Evolutionary conservation across 2,888 invertebrate species (phyloP).

Genomic region (Stenodera caucasica): DNA sequence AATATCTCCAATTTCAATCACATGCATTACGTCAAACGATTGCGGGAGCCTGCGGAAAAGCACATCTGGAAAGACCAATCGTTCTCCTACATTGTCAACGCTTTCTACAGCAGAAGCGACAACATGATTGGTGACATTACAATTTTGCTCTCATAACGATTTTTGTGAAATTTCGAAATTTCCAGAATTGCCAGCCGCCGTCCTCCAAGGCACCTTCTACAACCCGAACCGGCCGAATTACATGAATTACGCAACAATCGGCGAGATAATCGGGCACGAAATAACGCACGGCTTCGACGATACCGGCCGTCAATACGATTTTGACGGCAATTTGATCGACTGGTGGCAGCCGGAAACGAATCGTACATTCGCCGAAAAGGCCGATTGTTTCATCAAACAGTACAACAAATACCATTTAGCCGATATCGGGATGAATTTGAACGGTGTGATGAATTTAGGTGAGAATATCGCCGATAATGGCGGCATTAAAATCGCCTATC

Average conservation of each 20-base stretch:
- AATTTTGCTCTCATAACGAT: background rate
- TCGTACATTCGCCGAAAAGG: slow-evolving; percentile 72
- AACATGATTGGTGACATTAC: slow-evolving; percentile 61
- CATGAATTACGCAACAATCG: slow-evolving; percentile 84
- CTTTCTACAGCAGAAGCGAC: slow-evolving; percentile 59
- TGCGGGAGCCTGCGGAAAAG: slow-evolving; percentile 59
- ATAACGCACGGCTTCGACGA: slow-evolving; percentile 85
- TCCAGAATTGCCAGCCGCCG: slow-evolving; percentile 72
- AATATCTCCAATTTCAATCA: slow-evolving; percentile 17
- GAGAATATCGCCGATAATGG: slow-evolving; percentile 95
- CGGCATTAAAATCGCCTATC: slow-evolving; percentile 85
- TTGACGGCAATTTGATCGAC: slow-evolving; percentile 80
- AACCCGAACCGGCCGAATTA: slow-evolving; percentile 79
- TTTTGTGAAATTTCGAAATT: background rate
- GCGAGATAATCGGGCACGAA: slow-evolving; percentile 83
- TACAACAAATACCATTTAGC: slow-evolving; percentile 81
- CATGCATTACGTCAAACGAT: slow-evolving; percentile 55
- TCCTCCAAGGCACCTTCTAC: slow-evolving; percentile 84
- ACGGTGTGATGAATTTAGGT: slow-evolving; percentile 86
- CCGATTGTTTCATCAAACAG: slow-evolving; percentile 84
- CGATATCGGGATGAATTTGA: slow-evolving; percentile 74
- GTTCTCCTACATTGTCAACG: slow-evolving; percentile 59
- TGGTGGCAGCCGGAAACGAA: slow-evolving; percentile 87
- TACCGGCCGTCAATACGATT: slow-evolving; percentile 82
- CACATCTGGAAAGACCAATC: slow-evolving; percentile 60